A percentile compares a stretch with the other conserved stretches of the same genome.
Conservation (phyloP, 2,797 vertebrate species). For the Hapalemur alaotrensis region DNA sequence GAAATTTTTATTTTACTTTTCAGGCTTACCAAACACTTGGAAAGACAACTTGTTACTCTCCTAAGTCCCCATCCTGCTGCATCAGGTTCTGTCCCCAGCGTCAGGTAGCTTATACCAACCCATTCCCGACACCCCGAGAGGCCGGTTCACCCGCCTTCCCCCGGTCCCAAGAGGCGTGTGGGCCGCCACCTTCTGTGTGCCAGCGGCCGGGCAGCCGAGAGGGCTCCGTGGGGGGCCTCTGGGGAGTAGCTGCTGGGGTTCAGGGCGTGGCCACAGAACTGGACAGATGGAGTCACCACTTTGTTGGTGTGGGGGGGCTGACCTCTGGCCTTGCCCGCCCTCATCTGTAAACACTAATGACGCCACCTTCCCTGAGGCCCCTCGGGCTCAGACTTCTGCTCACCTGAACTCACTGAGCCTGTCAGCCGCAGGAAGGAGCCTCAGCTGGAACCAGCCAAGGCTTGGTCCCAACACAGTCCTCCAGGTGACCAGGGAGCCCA, state of each 20-base stretch:
- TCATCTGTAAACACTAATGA: background rate
- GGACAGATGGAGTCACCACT: background rate
- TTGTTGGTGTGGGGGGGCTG: background rate
- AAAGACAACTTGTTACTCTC: fast-evolving
- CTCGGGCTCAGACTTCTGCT: background rate
- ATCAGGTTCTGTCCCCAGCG: fast-evolving
- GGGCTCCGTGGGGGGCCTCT: background rate
- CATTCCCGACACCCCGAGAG: background rate
- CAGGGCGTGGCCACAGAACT: background rate
- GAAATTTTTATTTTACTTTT: too few relatives aligned
- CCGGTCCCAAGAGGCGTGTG: too few relatives aligned
- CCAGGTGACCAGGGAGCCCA: fast-evolving
- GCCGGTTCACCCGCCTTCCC: background rate
- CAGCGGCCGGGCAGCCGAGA: too few relatives aligned
- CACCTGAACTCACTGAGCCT: background rate
- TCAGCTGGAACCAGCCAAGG: background rate
- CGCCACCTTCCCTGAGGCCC: fast-evolving
- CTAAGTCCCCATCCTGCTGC: fast-evolving
- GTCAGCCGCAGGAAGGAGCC: background rate
- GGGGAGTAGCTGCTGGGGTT: background rate
- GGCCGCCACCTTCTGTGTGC: background rate
- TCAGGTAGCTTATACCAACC: fast-evolving
- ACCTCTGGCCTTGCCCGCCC: background rate
- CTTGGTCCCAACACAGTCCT: background rate
- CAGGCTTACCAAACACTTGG: background rate